phyloP scores from a whole-genome alignment of 2,888 invertebrate genomes.

The Ptychoptera contaminata region DNA sequence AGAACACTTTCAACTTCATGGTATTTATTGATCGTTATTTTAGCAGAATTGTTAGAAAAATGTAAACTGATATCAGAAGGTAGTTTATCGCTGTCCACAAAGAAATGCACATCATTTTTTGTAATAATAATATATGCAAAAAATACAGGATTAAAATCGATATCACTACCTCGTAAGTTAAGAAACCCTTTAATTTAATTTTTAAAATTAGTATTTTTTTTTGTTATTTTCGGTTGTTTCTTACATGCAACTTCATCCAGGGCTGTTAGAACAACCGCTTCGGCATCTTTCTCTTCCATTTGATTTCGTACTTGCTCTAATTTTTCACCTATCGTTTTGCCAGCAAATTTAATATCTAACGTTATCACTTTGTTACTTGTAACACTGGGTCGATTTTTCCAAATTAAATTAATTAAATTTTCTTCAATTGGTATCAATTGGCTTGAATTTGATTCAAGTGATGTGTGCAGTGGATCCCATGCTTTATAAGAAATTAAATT shows the following conservation, averaged over 20 bases:
- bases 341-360: slow-evolving; percentile 36
- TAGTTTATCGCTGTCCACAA: slow-evolving; percentile 43
- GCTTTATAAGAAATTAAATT: slow-evolving; percentile 41
- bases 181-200: slow-evolving; percentile 46
- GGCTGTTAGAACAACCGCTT: slow-evolving; percentile 56
- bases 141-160: slow-evolving; percentile 82
- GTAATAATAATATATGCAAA: slow-evolving; percentile 57
- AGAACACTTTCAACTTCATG: slow-evolving; percentile 35
- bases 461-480: slow-evolving; percentile 42
- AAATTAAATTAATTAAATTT: slow-evolving; percentile 65
- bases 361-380: slow-evolving; percentile 36
- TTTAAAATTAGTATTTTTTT: not conserved
- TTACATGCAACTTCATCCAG: slow-evolving; percentile 82
- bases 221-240: slow-evolving; percentile 20
- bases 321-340: slow-evolving; percentile 48
- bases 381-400: slow-evolving; percentile 40
- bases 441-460: slow-evolving; percentile 32
- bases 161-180: slow-evolving; percentile 84
- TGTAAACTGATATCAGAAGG: slow-evolving; percentile 38
- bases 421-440: slow-evolving; percentile 41
- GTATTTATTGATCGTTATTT: slow-evolving; percentile 37
- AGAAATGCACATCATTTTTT: slow-evolving; percentile 40
- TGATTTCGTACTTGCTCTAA: slow-evolving; percentile 42
- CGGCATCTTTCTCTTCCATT: slow-evolving; percentile 46
- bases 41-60: slow-evolving; percentile 37